Base-by-base conservation (phyloP, 2,797 vertebrate species). In the Manis pentadactyla region DNA sequence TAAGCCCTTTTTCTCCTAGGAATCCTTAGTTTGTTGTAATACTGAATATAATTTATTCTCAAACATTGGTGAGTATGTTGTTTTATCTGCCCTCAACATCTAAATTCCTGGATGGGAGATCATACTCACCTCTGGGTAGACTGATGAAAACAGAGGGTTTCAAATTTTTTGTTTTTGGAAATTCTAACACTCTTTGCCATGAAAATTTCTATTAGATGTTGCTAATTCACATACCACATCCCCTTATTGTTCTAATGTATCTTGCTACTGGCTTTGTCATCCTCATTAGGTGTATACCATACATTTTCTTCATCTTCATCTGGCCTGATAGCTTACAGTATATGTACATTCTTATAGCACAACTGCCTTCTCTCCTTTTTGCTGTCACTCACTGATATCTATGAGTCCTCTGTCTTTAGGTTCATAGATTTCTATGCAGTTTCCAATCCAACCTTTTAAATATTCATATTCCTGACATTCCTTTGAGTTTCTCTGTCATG, bases 381-480 rank as follows among this genome's bases (percentile, higher is more conserved):
- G 46, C 51, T 17, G 79, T 89, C 13, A 55, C 53, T 89, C 17
- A 85, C 25, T 88, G 64, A 46, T 92, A 46, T 13, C 39, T 83
- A 79, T 68, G 42, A 79, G n/a, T 55, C 42, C 85, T 29, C 14
- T 61, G 69, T 68, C n/a, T 6, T 53, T 3, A 37, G 13, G 7
- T 83, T 89, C 34, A 49, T 68, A 89, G 25, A 90, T 90, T 81
- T 78, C 39, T 78, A 90, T 79, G 46, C 4, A 51, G 83, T 7
- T 79, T 94, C 31, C 12, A 86, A 79, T 49, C 5, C 25, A 92
- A 49, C 3, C 6, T 69, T 68, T 69, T 81, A 89, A 93, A 86
- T 87, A 90, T 73, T 93, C 6, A 55, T 66, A 57, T 89, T 89
- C 2, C 19, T 83, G 93, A 77, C 21, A 79, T 57, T 91, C 31